These are phyloP conservation scores for Eumerus sabulonum DNA, from an alignment of 2,888 invertebrate genomes.

Conservation along the genomic window DNA sequence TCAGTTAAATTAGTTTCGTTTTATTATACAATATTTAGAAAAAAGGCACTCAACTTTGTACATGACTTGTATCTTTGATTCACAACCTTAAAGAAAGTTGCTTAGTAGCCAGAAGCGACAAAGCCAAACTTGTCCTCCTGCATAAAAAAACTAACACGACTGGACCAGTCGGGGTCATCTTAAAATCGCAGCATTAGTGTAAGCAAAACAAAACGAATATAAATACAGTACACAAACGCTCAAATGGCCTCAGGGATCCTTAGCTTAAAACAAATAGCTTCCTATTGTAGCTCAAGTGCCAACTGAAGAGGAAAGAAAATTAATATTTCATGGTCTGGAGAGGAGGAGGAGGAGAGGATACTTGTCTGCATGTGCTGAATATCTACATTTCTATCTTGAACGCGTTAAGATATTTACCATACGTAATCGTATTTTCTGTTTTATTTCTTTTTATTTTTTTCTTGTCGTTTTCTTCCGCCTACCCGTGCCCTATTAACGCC, in stretches of 20 bases:
- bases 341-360: slow-evolving; percentile 15
- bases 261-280: slow-evolving; percentile 45
- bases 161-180: slow-evolving; percentile 44
- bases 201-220: slow-evolving; percentile 31
- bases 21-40: too few relatives aligned
- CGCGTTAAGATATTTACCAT: slow-evolving; percentile 52
- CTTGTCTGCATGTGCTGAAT: slow-evolving; percentile 21
- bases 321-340: slow-evolving; percentile 60
- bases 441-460: slow-evolving; percentile 20
- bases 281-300: slow-evolving; percentile 39
- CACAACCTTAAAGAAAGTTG: too few relatives aligned
- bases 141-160: too few relatives aligned
- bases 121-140: too few relatives aligned
- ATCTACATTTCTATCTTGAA: slow-evolving; percentile 53
- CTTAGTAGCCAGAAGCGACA: too few relatives aligned
- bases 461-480: neutral
- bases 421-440: slow-evolving; percentile 53
- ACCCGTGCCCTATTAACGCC: slow-evolving; percentile 39
- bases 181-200: slow-evolving; percentile 29
- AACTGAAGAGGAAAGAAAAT: slow-evolving; percentile 54
- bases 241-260: slow-evolving; percentile 18
- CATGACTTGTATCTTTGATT: too few relatives aligned
- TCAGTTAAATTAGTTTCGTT: too few relatives aligned
- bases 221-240: neutral
- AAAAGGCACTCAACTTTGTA: too few relatives aligned